Evolutionary conservation across 1,140 invertebrate genomes (phyloP), one percentile per base, ranked within the genome.

Genomic region (Riptortus pedestris): DNA sequence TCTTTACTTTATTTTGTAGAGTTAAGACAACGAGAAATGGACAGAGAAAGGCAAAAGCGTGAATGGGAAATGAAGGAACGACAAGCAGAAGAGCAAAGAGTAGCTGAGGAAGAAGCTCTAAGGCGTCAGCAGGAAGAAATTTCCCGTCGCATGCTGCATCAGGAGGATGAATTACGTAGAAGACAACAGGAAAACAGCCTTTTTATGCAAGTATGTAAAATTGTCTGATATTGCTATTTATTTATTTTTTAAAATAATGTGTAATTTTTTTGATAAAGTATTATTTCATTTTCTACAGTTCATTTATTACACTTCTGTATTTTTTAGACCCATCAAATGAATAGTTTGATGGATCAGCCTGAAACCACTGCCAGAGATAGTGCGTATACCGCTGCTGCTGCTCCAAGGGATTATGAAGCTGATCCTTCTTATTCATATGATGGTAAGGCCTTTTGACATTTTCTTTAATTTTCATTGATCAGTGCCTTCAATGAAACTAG

Each of bases 21-120:
- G 78, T 74, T 94, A 67, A 81, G 90, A 27, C 83, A 88, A 71
- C 81, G 91, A 62, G 92, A 95, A 78, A 81, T 87, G 69, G 90
- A 93, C 74, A 83, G 88, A 66, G 90, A 92, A 72, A 81, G 89
- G 3, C 86, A 90, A 74, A 90, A 91, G 72, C 80, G 88, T 67
- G 88, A 90, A 72, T 91, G 88, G 86, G 90, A 93, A 76, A 82
- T 89, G 81, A 87, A 89, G 43, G 85, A 91, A 72, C 79, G 87
- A 63, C 85, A 89, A 71, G 87, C 84, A 2, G 89, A 91, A 68
- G 88, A 92, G 74, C 83, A 87, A 66, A 81, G 88, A 48, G 83
- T 84, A 26, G 78, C 83, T 4, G 88, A 90, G 70, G 85, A 88
- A 71, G 82, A 84, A 72, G 77, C 83, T 26, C 76, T 86, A 71